Base-by-base conservation (phyloP, 2,888 invertebrate genomes). In the Carterocephalus palaemon region DNA sequence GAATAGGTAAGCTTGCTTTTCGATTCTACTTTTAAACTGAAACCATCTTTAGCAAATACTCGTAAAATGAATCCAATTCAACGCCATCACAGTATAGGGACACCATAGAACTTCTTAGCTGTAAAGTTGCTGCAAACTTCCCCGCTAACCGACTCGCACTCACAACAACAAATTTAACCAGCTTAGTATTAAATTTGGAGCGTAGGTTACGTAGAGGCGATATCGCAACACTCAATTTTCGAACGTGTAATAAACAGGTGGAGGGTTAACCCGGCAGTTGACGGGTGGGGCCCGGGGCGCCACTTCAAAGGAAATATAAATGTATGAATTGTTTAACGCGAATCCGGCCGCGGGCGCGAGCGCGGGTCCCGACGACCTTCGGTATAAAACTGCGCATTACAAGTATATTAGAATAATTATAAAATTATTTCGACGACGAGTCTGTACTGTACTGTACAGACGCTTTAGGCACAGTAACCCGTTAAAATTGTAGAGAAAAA, bases 301-400 rank as follows among this genome's bases (percentile, higher is more conserved):
- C 56, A 79, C 83, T 78, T 85, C 84, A 85, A 86, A 85, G 82
- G 77, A 75, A 75, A 74, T 70, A 75, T 77, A 79, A 80, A 82
- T 76, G 77, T 81, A 81, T 82, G 81, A 79, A 82, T 82, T 84
- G 83, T 82, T 84, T 79, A 78, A 75, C 69, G 74, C 71, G 76
- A 79, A 79, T 66, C 67, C 66, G 60, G 71, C 75, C 74, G 63
- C 60, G 47, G 65, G 73, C 64, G 47, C 39, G 54, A 56, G 56
- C n/a, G n/a, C 12, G 43, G 67, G 68, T 66, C 68, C 62, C 63
- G 62, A 55, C 64, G 68, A 70, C 73, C 73, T 60, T 55, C 57
- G 57, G 57, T 52, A 15, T 16, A 36, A 37, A 45, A 37, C 43
- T 43, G 43, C 36, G 43, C 43, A 43, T 43, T 36, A 45, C 36